Conservation (phyloP, 2,113 vertebrate species). For the Nibea albiflora region DNA sequence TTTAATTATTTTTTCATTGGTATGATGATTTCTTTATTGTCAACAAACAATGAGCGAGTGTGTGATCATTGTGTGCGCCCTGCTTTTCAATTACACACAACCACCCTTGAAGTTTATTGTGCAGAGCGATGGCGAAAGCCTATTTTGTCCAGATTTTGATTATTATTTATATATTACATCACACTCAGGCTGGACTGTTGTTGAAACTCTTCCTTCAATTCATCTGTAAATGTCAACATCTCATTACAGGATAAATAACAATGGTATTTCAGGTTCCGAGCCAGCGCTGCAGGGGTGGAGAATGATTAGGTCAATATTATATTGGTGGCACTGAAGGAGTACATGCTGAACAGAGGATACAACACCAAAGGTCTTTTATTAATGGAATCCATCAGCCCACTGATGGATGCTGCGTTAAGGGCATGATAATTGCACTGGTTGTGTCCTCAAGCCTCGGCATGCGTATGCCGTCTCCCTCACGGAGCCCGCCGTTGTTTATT, state of each 20-base stretch:
- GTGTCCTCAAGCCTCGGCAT: constrained; percentile 53
- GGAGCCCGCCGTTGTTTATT: constrained; percentile 66
- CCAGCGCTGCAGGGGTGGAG: constrained; percentile 48
- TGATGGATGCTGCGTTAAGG: constrained; percentile 64
- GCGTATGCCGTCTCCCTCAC: constrained; percentile 39
- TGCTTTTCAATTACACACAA: constrained; percentile 37
- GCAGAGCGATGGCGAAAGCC: neutral
- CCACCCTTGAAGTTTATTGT: constrained; percentile 36
- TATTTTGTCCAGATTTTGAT: constrained; percentile 31
- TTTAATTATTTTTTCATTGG: neutral
- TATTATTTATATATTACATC: constrained; percentile 10
- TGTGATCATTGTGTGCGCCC: neutral
- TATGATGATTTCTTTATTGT: neutral
- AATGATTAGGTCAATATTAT: constrained; percentile 77
- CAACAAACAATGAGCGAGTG: neutral
- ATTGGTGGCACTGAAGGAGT: constrained; percentile 56
- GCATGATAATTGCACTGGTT: constrained; percentile 50
- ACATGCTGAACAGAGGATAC: constrained; percentile 56
- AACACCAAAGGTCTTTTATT: constrained; percentile 74
- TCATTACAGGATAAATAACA: constrained; percentile 72
- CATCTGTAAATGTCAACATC: constrained; percentile 76
- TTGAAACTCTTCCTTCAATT: constrained; percentile 60
- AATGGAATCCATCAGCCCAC: constrained; percentile 74
- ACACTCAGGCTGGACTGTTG: constrained; percentile 34
- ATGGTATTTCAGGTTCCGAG: constrained; percentile 57